phyloP scores from a whole-genome alignment of 2,113 vertebrate species.

The Vidua macroura region DNA sequence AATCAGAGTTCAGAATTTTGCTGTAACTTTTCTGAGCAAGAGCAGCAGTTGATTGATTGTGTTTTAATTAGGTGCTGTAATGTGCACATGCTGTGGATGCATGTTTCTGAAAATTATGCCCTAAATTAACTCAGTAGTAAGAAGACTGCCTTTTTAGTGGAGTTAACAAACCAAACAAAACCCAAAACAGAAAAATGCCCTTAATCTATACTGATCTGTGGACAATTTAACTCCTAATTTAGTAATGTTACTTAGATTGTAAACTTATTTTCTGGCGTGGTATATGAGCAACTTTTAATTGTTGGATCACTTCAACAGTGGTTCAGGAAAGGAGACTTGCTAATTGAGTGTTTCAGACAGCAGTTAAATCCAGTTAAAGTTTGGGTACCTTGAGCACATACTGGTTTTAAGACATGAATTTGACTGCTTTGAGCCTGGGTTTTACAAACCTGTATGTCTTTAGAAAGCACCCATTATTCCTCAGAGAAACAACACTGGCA shows the following conservation, averaged over 20 bases:
- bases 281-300: background rate
- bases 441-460: background rate
- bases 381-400: background rate
- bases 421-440: background rate
- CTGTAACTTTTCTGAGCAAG: background rate
- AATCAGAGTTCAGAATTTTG: background rate
- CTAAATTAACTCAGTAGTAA: background rate
- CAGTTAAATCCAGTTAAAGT: background rate
- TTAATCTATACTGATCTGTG: background rate
- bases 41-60: conserved; percentile 17
- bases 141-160: background rate
- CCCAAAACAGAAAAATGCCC: background rate
- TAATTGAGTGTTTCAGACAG: background rate
- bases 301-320: background rate
- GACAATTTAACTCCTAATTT: background rate
- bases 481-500: background rate
- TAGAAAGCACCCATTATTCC: background rate
- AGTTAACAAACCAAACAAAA: conserved; percentile 3
- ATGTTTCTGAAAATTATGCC: background rate
- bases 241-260: background rate
- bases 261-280: background rate
- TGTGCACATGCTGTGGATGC: background rate
- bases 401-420: background rate
- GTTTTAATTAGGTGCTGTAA: background rate
- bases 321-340: background rate